Evolutionary conservation across 2,797 vertebrate species (phyloP), one percentile per base, ranked within the genome.

Genomic region (Ispidina lecontei): DNA sequence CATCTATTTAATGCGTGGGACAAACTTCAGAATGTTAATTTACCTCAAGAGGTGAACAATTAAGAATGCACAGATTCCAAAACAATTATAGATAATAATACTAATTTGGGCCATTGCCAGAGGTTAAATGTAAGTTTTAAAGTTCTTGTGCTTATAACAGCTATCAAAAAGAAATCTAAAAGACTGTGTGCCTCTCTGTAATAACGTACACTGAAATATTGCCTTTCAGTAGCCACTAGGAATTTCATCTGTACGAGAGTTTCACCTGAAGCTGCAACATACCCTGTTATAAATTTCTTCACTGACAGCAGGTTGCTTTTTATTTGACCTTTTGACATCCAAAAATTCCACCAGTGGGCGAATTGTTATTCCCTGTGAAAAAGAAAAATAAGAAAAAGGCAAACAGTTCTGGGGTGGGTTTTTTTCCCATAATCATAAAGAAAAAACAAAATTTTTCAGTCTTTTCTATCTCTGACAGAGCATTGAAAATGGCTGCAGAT

Each of bases 241-340:
- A 87, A 51, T 79, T 90, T 74, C 31, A 84, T 21, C 37, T 71
- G 3, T 9, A 29, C 9, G n/a, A 74, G 10, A 4, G 9, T 62
- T 91, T 92, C 37, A 54, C 18, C 37, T 37, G 33, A 91, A 44
- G 35, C 12, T 54, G 23, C 71, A 62, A 95, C 98, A 15, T 98
- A 99, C 99, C 98, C 99, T 98, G 93, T 97, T 98, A 91, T 99
- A 98, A 93, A 99, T 97, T 97, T 99, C 99, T 77, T 98, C 98
- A 65, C 99, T 99, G 94, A 99, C 99, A 91, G 98, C 98, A 88
- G 98, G 98, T 31, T 98, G 97, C 39, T 99, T 98, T 91, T 98
- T 98, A 94, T 98, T 99, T 90, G 99, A 98, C 93, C 98, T 98
- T 96, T 99, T 99, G 64, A 99, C 98, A 82, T 99, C 98, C 92